A percentile compares a stretch with the other conserved stretches of the same genome.
These are phyloP conservation scores for Drosophila orosa DNA, from an alignment of 1,140 invertebrate genomes.

Conservation along the genomic window DNA sequence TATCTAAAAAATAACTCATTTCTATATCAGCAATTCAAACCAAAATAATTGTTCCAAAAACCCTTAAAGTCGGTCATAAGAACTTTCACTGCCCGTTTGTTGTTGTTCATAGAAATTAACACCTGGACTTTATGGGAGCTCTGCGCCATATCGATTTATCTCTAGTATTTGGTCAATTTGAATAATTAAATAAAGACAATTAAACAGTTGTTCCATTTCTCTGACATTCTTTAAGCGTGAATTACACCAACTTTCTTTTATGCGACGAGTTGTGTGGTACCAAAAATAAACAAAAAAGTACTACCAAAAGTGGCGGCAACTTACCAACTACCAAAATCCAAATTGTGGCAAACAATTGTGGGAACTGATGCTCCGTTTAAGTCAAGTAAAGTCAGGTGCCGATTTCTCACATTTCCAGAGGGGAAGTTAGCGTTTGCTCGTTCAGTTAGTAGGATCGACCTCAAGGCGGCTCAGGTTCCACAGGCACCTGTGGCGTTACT, in stretches of 20 bases:
- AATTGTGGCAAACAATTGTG: slow-evolving; percentile 10
- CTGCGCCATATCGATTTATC: slow-evolving; percentile 1
- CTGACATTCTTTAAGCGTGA: background rate
- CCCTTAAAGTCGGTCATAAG: background rate
- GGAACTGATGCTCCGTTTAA: slow-evolving; percentile 10
- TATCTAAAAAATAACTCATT: background rate
- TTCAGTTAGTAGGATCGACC: slow-evolving; percentile 23
- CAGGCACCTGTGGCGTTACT: background rate
- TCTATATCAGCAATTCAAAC: no score
- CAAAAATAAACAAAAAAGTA: background rate
- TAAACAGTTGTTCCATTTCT: slow-evolving; percentile 10
- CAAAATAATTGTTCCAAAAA: background rate
- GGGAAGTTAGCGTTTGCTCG: slow-evolving; percentile 16
- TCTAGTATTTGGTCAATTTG: slow-evolving; percentile 4
- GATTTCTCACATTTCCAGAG: slow-evolving; percentile 39
- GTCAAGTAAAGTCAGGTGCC: slow-evolving; percentile 26
- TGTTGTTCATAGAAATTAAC: slow-evolving; percentile 1
- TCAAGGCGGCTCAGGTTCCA: background rate
- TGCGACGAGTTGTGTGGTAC: background rate
- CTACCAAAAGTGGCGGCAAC: slow-evolving; percentile 18
- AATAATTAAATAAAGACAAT: slow-evolving; percentile 13
- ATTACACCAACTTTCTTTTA: slow-evolving; percentile 43
- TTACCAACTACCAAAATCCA: slow-evolving; percentile 57
- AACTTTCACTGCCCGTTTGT: slow-evolving; percentile 14
- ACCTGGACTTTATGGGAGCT: background rate